Evolutionary conservation across 2,888 invertebrate species (phyloP).

Genomic region (Drosophila robusta): DNA sequence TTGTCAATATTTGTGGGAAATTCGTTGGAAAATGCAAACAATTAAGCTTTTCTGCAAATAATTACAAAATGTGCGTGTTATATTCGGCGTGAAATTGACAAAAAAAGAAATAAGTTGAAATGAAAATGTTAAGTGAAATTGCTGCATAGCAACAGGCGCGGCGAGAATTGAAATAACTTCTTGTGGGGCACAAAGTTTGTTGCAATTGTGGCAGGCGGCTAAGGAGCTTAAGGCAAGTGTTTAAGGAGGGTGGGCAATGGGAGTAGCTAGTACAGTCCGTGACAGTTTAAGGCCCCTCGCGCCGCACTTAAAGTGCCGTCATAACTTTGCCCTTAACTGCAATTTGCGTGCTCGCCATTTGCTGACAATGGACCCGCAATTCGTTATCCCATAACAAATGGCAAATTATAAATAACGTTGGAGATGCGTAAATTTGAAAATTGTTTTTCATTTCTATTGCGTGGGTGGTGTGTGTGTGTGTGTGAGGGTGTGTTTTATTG

Average conservation of each 20-base stretch:
- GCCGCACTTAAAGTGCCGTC: neutral
- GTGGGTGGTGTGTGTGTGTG: neutral
- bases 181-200: conserved; percentile 31
- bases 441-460: conserved; percentile 49
- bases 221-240: conserved; percentile 24
- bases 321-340: conserved; percentile 18
- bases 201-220: conserved; percentile 33
- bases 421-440: conserved; percentile 51
- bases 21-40: conserved; percentile 71
- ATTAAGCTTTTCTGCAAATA: conserved; percentile 76
- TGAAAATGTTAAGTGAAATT: conserved; percentile 28
- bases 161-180: conserved; percentile 31
- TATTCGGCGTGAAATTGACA: conserved; percentile 71
- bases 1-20: conserved; percentile 75
- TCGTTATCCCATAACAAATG: conserved; percentile 22
- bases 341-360: conserved; percentile 15
- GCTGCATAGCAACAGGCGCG: conserved; percentile 14
- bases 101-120: conserved; percentile 18
- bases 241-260: neutral
- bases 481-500: conserved; percentile 51
- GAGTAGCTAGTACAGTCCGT: neutral
- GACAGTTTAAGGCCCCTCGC: neutral
- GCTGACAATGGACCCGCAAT: conserved; percentile 22
- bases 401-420: conserved; percentile 40
- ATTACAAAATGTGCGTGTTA: conserved; percentile 56